Base-by-base conservation (phyloP, 2,113 vertebrate species). In the Pavo muticus region DNA sequence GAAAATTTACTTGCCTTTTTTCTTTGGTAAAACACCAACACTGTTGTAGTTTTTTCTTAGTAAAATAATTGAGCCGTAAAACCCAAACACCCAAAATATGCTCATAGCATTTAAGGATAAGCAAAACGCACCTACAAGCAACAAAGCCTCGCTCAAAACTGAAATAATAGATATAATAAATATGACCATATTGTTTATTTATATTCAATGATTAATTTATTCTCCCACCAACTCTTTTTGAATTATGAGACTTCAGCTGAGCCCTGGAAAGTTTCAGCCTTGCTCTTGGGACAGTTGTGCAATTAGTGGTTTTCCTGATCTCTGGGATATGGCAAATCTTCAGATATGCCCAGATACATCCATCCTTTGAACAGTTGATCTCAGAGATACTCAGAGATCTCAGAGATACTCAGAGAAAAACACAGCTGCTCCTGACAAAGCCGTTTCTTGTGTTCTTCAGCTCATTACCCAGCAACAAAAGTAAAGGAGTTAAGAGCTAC, bases 1-100 rank as follows among this genome's bases (percentile, higher is more conserved):
- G 88, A 92, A 91, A 79, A 95, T 96, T 93, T 93, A 91, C 92
- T 96, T 91, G 90, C 24, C 44, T 83, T 94, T 88, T 87, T 95
- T 63, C 75, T 93, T 88, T 84, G 86, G 35, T 88, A 90, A 82
- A 93, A 91, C 79, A 60, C n/a, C 50, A 63, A 56, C 54, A 18
- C 59, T 91, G 4, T 29, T 92, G 59, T 69, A 93, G 50, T 91
- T 85, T 24, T 72, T 94, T 61, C 72, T 27, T 27, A 94, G 47
- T 52, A 69, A 94, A 95, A 93, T 89, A 96, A 94, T 88, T 73
- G 78, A 87, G 73, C 72, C 72, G 88, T 91, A 93, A 95, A 95
- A 92, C 65, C 35, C 56, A 93, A 78, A 92, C 67, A 88, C 60
- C n/a, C 67, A 50, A 64, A 91, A 32, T 39, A 78, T 32, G 37